These are phyloP conservation scores for Eupithecia dodoneata DNA, from an alignment of 2,888 invertebrate genomes.

Conservation along the genomic window DNA sequence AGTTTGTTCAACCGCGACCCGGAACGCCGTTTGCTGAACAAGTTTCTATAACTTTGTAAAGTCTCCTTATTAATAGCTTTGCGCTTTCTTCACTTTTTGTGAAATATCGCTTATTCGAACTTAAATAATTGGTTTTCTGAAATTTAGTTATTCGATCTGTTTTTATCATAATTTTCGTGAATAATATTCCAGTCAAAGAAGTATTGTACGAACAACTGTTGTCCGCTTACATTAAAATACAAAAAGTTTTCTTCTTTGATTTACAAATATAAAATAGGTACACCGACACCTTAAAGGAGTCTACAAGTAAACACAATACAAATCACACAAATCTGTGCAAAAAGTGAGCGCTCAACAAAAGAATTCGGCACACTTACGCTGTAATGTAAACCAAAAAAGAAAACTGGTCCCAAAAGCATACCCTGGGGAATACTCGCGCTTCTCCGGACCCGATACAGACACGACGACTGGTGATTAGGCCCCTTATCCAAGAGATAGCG, in stretches of 20 bases:
- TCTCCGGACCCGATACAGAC: slow-evolving; percentile 80
- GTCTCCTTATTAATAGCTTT: slow-evolving; percentile 79
- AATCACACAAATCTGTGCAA: slow-evolving; percentile 75
- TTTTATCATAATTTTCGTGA: neutral
- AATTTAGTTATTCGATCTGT: neutral
- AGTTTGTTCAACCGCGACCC: slow-evolving; percentile 78
- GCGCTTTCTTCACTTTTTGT: slow-evolving; percentile 60
- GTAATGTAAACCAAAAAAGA: slow-evolving; percentile 84
- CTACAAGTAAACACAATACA: slow-evolving; percentile 65
- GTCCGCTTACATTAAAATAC: neutral
- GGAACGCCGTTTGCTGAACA: slow-evolving; percentile 70
- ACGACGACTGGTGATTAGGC: slow-evolving; percentile 84
- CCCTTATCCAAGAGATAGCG: slow-evolving; percentile 83
- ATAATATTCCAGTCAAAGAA: neutral
- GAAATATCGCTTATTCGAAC: slow-evolving; percentile 29
- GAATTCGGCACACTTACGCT: slow-evolving; percentile 82
- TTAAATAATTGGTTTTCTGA: slow-evolving; percentile 15
- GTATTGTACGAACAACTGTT: too few relatives aligned
- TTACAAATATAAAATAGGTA: slow-evolving; percentile 14
- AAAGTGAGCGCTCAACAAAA: slow-evolving; percentile 77
- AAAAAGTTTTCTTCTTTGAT: neutral
- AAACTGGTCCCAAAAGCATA: slow-evolving; percentile 82
- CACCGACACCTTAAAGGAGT: slow-evolving; percentile 34
- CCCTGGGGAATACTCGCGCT: slow-evolving; percentile 79
- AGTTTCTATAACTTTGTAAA: slow-evolving; percentile 78